Base-by-base conservation (phyloP, 1,140 invertebrate species). In the Apocrypta bakeri region DNA sequence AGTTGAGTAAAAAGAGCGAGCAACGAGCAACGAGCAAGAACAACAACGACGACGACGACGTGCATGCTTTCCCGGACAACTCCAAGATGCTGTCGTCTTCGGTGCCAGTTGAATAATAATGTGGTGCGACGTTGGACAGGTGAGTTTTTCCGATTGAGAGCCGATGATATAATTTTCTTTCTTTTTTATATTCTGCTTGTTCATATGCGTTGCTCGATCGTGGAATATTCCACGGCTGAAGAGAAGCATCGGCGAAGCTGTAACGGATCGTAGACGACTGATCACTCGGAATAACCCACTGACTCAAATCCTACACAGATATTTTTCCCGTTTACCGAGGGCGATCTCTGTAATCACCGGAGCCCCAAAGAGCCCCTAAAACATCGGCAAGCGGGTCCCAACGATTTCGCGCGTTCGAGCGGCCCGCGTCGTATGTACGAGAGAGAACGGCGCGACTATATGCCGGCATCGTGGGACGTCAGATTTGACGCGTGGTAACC, bases 401-500 rank as follows among this genome's bases (percentile, higher is more conserved):
- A 42, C 25, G 40, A 14, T 78, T 78, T 64, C 42, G 31, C 69
- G 72, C 37, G 72, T 40, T 24, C n/a, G n/a, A n/a, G n/a, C 31
- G 6, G 21, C 40, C n/a, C 33, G 33, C n/a, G 17, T 29, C 25
- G 66, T 25, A 37, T 56, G 69, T 72, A 11, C 17, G 17, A 8
- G 31, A 6, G 17, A 27, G 31, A 14, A 21, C 68, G n/a, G n/a
- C n/a, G 31, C n/a, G 27, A 29, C 29, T 72, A 33, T 17, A 37
- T 56, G 56, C 48, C 48, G 56, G 74, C 12, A 17, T 9, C 29
- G 33, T 56, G 31, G 68, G 87, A 90, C 90, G 91, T 91, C 90
- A 92, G 89, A 91, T 92, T 92, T 92, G 91, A 92, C 90, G 91
- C 91, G 90, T 92, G 91, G 88, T 91, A 92, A 92, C 91, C 91